Evolutionary conservation across 1,140 invertebrate genomes (phyloP), one percentile per base, ranked within the genome.

Genomic region (Leguminivora glycinivorella): DNA sequence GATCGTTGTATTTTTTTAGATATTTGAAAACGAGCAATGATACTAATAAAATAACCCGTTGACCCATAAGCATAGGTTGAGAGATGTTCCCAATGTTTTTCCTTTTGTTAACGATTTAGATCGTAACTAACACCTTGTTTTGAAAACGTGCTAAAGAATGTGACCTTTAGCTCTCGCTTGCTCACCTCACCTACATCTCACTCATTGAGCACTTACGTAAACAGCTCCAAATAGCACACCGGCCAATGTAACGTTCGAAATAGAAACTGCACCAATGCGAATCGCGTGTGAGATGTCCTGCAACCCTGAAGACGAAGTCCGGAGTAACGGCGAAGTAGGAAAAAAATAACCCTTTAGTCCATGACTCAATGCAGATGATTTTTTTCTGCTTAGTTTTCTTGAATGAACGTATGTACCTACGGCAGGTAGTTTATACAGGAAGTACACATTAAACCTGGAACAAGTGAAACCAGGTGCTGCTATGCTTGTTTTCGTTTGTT

Each of bases 151-250:
- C 70, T 72, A 73, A 80, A 75, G 70, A 77, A 76, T 82, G 60
- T 76, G 72, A 77, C 75, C 76, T 77, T 79, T 74, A 66, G 73
- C 74, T 75, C 58, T 63, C 29, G 58, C 70, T 72, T 73, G 24
- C 70, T 67, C 74, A 74, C 73, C 75, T 77, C 75, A 78, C 66
- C 75, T 69, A 72, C 75, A 81, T 82, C 77, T 78, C 79, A 80
- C 75, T 77, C 75, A 82, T 75, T 82, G 79, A 77, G 76, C 79
- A 79, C 79, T 84, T 87, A 84, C 82, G 82, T 82, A 84, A 84
- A 87, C 73, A 75, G 78, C 79, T 69, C 80, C 75, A 83, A 87
- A 84, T 85, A 87, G 81, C 81, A 77, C 22, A 43, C 22, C 74
- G 67, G 47, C 76, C 72, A 77, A 77, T 79, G 75, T 69, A 74